A percentile compares a stretch with the other conserved stretches of the same genome.
phyloP scores from a whole-genome alignment of 2,113 vertebrate genomes.

The Carassius auratus region DNA sequence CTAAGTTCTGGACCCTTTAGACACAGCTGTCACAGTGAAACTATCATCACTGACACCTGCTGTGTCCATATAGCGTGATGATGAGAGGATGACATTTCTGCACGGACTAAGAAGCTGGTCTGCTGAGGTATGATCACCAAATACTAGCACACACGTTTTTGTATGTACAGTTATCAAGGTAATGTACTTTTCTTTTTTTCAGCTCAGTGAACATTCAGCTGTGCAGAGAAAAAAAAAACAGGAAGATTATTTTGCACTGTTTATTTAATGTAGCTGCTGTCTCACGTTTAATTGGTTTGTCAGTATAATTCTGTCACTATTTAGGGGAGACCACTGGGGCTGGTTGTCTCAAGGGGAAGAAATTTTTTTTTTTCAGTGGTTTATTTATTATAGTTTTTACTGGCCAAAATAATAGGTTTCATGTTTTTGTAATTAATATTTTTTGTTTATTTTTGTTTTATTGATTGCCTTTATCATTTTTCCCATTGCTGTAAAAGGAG shows the following conservation, averaged over 20 bases:
- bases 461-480: too few species aligned
- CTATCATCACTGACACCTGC: constrained; percentile 26
- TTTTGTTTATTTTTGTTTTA: too few species aligned
- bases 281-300: not conserved
- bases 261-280: not conserved
- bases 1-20: constrained; percentile 43
- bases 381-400: not conserved
- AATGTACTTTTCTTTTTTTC: not conserved
- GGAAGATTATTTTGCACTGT: not conserved
- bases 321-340: not conserved
- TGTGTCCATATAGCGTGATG: constrained; percentile 24
- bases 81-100: constrained; percentile 28
- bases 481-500: too few species aligned
- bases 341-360: not conserved
- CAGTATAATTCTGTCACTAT: not conserved
- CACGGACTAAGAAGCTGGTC: constrained; percentile 10
- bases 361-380: not conserved
- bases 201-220: not conserved
- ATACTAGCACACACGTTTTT: not conserved
- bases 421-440: too few species aligned
- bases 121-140: not conserved
- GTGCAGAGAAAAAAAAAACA: not conserved
- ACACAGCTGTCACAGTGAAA: constrained; percentile 29
- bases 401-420: too few species aligned
- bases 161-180: not conserved